A percentile compares a stretch with the other conserved stretches of the same genome.
Conservation (phyloP, 2,888 invertebrate species). For the Athalia cordata region DNA sequence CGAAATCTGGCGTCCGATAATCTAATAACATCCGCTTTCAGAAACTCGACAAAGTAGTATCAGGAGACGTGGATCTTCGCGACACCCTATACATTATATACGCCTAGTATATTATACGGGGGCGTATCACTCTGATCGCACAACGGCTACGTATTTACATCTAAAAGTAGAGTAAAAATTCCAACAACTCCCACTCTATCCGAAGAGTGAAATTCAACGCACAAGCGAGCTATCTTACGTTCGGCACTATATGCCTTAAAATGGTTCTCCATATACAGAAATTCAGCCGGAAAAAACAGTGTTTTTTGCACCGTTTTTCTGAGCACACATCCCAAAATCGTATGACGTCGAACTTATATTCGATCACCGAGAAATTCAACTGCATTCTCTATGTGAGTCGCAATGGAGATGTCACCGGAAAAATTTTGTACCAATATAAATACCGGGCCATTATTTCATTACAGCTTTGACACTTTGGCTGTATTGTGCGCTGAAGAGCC, state of each 20-base stretch:
- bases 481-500: constrained; percentile 56
- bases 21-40: constrained; percentile 14
- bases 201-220: background rate
- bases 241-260: too few relatives aligned
- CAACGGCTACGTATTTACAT: too few relatives aligned
- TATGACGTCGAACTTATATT: too few relatives aligned
- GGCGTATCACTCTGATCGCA: background rate
- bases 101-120: background rate
- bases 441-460: constrained; percentile 69
- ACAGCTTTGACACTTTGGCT: constrained; percentile 66
- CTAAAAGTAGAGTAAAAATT: too few relatives aligned
- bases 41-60: constrained; percentile 10
- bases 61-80: constrained; percentile 11
- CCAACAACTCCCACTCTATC: background rate
- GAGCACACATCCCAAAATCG: too few relatives aligned
- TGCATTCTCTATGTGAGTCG: background rate
- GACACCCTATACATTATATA: background rate
- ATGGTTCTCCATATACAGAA: too few relatives aligned
- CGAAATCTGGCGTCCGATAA: constrained; percentile 33
- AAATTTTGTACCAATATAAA: constrained; percentile 46
- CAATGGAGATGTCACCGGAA: background rate
- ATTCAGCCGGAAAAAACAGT: too few relatives aligned
- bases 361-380: background rate
- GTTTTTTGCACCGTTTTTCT: too few relatives aligned
- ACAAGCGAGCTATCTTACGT: background rate